Evolutionary conservation across 1,140 invertebrate genomes (phyloP).

Genomic region (Batillaria attramentaria): DNA sequence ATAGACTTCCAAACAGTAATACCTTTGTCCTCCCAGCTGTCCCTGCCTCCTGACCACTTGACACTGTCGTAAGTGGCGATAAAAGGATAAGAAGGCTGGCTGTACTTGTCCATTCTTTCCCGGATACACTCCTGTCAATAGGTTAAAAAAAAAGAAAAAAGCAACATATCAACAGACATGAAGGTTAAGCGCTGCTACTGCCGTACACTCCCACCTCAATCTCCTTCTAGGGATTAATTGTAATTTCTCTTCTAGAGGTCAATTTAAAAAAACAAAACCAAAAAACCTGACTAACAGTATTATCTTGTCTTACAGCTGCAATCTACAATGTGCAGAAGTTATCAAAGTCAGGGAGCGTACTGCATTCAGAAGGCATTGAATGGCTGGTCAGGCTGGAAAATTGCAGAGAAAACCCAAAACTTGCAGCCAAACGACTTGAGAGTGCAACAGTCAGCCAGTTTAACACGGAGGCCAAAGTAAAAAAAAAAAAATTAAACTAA

Average conservation of each 20-base stretch:
- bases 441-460: neutral
- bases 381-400: too few relatives aligned
- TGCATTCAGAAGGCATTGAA: too few relatives aligned
- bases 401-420: neutral
- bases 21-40: too few relatives aligned
- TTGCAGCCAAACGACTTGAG: neutral
- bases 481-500: neutral
- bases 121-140: constrained; percentile 10
- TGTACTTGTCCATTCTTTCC: constrained; percentile 2
- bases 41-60: too few relatives aligned
- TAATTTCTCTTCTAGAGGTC: too few relatives aligned
- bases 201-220: neutral
- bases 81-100: constrained; percentile 5
- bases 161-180: neutral
- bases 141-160: neutral
- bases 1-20: too few relatives aligned
- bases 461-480: neutral
- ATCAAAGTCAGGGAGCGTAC: too few relatives aligned
- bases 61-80: constrained; percentile 1
- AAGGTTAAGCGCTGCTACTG: neutral
- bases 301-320: neutral
- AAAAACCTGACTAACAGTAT: neutral
- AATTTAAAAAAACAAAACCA: neutral
- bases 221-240: too few relatives aligned
- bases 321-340: too few relatives aligned